Evolutionary conservation across 2,888 invertebrate genomes (phyloP).

Genomic region (Tenthredo distinguenda): DNA sequence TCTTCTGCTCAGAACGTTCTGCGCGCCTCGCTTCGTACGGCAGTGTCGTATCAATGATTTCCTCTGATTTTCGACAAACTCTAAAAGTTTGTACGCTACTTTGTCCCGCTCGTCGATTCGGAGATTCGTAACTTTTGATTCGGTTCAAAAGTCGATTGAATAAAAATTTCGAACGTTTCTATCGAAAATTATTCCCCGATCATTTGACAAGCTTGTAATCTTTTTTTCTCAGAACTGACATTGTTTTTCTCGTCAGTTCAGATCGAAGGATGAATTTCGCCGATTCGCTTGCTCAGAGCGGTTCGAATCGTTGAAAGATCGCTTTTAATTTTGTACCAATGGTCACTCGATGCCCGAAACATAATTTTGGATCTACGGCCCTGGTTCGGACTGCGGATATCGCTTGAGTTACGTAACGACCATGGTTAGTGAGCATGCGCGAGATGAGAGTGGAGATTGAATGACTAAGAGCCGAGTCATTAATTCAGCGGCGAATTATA

Average conservation of each 20-base stretch:
- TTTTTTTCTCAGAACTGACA: no score
- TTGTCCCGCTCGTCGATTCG: no score
- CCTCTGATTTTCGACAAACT: no score
- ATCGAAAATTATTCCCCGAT: no score
- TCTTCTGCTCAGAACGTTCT: slow-evolving; percentile 63
- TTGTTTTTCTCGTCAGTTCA: no score
- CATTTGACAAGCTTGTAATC: no score
- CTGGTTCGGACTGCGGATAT: slow-evolving; percentile 21
- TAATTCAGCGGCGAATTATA: neutral
- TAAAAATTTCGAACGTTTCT: no score
- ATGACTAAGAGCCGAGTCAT: neutral
- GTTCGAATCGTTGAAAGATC: neutral
- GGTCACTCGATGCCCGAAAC: neutral
- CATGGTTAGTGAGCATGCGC: slow-evolving; percentile 18
- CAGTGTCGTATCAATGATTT: slow-evolving; percentile 30
- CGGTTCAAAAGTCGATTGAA: no score
- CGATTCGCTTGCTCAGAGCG: neutral
- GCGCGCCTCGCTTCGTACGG: slow-evolving; percentile 2
- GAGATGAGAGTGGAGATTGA: no score
- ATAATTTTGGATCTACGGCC: neutral
- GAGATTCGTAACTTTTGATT: no score
- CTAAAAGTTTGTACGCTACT: no score
- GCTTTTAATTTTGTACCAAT: neutral
- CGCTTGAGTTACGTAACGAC: slow-evolving; percentile 47
- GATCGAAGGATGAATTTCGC: neutral